These are phyloP conservation scores for Drosophila hawaiiensis DNA, from an alignment of 2,888 invertebrate species.

Conservation along the genomic window DNA sequence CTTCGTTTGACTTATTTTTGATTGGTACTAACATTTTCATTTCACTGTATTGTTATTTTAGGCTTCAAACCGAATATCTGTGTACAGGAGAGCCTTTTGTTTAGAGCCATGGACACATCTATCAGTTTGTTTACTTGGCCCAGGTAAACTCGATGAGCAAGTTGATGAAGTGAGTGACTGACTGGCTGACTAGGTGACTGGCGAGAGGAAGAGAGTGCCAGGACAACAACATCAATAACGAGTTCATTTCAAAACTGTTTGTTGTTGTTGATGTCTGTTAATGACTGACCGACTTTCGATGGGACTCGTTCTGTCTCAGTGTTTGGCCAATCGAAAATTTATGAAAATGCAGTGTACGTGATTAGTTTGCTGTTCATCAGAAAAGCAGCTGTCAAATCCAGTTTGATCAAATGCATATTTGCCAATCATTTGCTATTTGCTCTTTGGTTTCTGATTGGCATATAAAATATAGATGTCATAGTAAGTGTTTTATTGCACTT, in stretches of 20 bases:
- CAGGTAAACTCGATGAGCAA: slow-evolving; percentile 37
- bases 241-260: slow-evolving; percentile 18
- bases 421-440: slow-evolving; percentile 6
- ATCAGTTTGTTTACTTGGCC: slow-evolving; percentile 54
- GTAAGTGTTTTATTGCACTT: neutral
- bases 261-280: slow-evolving; percentile 30
- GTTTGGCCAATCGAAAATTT: slow-evolving; percentile 46
- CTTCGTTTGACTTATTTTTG: slow-evolving; percentile 65
- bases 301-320: slow-evolving; percentile 16
- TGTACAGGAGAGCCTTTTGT: slow-evolving; percentile 52
- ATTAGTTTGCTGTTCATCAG: slow-evolving; percentile 32
- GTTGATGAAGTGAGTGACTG: slow-evolving; percentile 24
- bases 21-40: slow-evolving; percentile 64
- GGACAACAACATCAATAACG: slow-evolving; percentile 9
- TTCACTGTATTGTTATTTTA: slow-evolving; percentile 58
- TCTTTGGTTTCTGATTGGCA: neutral
- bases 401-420: slow-evolving; percentile 1
- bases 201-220: slow-evolving; percentile 26
- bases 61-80: slow-evolving; percentile 31
- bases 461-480: neutral
- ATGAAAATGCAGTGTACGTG: slow-evolving; percentile 45
- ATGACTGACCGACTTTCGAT: slow-evolving; percentile 51
- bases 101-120: slow-evolving; percentile 48
- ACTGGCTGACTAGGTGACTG: slow-evolving; percentile 18
- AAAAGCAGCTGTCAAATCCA: slow-evolving; percentile 32